A percentile compares a stretch with the other conserved stretches of the same genome.
phyloP scores from a whole-genome alignment of 2,888 invertebrate genomes.

The Cremastinae sp. region DNA sequence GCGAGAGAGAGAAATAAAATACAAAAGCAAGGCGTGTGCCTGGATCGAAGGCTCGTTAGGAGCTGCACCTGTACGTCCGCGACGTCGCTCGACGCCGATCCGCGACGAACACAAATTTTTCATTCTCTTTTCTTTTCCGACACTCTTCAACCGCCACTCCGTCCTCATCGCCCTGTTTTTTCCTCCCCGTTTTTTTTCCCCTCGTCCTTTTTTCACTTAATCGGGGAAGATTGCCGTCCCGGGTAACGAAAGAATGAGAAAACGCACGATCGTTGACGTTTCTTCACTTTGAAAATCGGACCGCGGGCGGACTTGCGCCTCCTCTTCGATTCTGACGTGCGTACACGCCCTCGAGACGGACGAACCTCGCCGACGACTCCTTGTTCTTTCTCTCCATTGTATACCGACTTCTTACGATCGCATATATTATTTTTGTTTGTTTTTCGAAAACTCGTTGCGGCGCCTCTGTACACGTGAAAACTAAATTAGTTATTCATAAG shows the following conservation, averaged over 20 bases:
- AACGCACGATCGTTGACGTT: conserved; percentile 40
- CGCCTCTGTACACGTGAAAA: too few relatives aligned
- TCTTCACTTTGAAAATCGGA: conserved; percentile 24
- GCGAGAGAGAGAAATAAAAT: conserved; percentile 45
- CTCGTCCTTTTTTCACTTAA: background rate
- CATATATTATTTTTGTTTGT: too few relatives aligned
- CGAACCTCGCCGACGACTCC: too few relatives aligned
- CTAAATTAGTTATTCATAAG: too few relatives aligned
- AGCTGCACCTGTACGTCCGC: conserved; percentile 73
- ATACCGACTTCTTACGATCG: too few relatives aligned
- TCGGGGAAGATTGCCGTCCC: too few relatives aligned
- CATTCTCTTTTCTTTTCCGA: conserved; percentile 71
- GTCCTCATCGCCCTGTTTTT: conserved; percentile 6
- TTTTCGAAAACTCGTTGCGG: too few relatives aligned
- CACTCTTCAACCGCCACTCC: conserved; percentile 56
- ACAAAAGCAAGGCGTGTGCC: conserved; percentile 37
- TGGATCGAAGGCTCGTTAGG: conserved; percentile 69
- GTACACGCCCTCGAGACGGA: too few relatives aligned
- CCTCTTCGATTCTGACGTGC: too few relatives aligned
- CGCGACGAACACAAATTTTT: conserved; percentile 72
- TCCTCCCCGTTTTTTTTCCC: background rate
- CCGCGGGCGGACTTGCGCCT: conserved; percentile 4
- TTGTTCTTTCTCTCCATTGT: too few relatives aligned
- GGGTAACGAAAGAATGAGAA: background rate
- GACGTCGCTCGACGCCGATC: conserved; percentile 41